phyloP scores from a whole-genome alignment of 2,888 invertebrate genomes.

The Actias luna region DNA sequence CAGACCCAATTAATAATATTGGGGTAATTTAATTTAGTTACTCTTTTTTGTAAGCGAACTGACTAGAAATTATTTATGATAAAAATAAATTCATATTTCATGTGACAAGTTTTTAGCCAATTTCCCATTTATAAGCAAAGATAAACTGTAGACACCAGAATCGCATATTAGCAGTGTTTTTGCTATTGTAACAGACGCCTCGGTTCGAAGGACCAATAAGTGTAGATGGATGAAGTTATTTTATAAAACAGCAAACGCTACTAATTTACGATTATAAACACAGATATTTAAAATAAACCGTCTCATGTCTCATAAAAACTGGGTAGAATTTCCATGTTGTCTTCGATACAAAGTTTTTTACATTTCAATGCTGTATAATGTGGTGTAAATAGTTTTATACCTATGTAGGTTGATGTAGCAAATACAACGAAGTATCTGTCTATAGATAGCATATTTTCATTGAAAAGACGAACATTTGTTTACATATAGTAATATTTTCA shows the following conservation, averaged over 20 bases:
- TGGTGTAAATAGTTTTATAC: background rate
- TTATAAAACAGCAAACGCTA: background rate
- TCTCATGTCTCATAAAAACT: background rate
- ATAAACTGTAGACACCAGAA: background rate
- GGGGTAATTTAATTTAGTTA: slow-evolving; percentile 28
- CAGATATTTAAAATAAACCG: background rate
- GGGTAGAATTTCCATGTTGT: background rate
- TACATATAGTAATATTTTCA: slow-evolving; percentile 29
- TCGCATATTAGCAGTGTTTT: background rate
- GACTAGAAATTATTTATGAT: slow-evolving; percentile 57
- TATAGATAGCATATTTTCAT: background rate
- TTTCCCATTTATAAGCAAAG: background rate
- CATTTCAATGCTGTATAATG: too few species aligned
- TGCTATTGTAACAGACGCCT: background rate
- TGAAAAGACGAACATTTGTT: slow-evolving; percentile 33
- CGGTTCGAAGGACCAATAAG: background rate
- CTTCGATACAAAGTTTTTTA: background rate
- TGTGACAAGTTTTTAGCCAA: slow-evolving; percentile 6
- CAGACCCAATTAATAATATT: slow-evolving; percentile 19
- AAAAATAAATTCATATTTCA: slow-evolving; percentile 11
- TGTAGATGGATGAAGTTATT: background rate
- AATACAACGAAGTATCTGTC: background rate
- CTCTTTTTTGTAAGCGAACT: slow-evolving; percentile 57
- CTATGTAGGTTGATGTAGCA: background rate
- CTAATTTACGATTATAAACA: background rate